Evolutionary conservation across 2,888 invertebrate genomes (phyloP), one percentile per base, ranked within the genome.

Genomic region (Euzophera pinguis): DNA sequence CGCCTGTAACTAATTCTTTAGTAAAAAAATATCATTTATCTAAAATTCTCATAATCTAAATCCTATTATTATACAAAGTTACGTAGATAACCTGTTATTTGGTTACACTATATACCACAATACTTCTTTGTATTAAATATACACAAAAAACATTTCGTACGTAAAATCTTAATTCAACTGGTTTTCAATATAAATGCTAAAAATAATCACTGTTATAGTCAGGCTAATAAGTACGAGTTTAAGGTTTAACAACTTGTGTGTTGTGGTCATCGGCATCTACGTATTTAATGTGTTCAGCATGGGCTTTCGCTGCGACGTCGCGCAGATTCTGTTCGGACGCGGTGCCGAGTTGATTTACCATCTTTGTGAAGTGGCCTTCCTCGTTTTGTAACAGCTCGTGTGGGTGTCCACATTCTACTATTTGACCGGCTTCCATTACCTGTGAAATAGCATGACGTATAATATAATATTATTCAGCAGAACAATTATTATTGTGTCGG

Each of bases 331-430:
- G 84, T 61, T 87, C 89, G 0, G 90, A 79, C 1, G 89, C 85
- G 6, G 79, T 54, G 0, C 94, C 94, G 0, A 93, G 91, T 67
- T 94, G 93, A 43, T 91, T 77, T 29, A 94, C 93, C 92, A 94
- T 92, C 53, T 84, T 81, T 17, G 91, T 88, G 65, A 94, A 92
- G 53, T 87, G 75, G 0, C 93, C 92, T 7, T 90, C 81, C 16
- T 83, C 79, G 50, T 91, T 88, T 61, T 92, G 89, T 32, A 94
- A 75, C 29, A 95, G 72, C 45, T 91, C 81, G 69, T 93, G 91
- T 0, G 97, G 96, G 61, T 93, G 93, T 52, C 95, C 95, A 64
- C 93, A 94, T 82, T 97, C 96, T 43, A 91, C 82, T 58, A 93
- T 89, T 57, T 81, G 77, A 0, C 94, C 94, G 0, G 92, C 91